phyloP scores from a whole-genome alignment of 2,888 invertebrate species.

The Drosophila fulvimacula region DNA sequence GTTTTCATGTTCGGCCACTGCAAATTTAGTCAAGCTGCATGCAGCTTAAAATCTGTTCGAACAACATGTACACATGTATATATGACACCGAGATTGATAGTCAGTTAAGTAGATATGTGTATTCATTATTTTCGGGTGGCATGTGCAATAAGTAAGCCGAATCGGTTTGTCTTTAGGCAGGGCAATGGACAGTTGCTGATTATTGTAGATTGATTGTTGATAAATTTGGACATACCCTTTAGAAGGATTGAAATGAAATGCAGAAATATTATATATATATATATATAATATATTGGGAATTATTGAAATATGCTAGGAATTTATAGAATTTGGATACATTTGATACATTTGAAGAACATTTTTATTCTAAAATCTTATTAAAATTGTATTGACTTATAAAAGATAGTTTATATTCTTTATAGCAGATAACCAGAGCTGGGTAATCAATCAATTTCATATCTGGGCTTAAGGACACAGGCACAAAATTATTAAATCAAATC shows the following conservation, averaged over 20 bases:
- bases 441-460: too few species aligned
- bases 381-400: too few species aligned
- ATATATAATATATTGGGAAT: too few species aligned
- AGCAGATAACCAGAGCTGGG: too few species aligned
- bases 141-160: constrained; percentile 1
- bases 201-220: not conserved
- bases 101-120: constrained; percentile 10
- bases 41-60: constrained; percentile 11
- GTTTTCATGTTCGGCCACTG: constrained; percentile 38
- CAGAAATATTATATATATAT: not conserved
- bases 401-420: too few species aligned
- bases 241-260: not conserved
- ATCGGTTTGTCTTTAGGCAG: not conserved
- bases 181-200: not conserved
- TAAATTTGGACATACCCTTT: not conserved
- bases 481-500: too few species aligned
- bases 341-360: too few species aligned
- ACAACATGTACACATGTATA: constrained; percentile 13
- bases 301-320: too few species aligned
- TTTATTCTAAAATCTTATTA: too few species aligned
- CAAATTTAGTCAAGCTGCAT: constrained; percentile 31
- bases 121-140: constrained; percentile 11
- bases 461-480: too few species aligned
- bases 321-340: too few species aligned
- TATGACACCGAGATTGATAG: constrained; percentile 23